Evolutionary conservation across 2,888 invertebrate species (phyloP).

Genomic region (Tenthredo scrophulariae): DNA sequence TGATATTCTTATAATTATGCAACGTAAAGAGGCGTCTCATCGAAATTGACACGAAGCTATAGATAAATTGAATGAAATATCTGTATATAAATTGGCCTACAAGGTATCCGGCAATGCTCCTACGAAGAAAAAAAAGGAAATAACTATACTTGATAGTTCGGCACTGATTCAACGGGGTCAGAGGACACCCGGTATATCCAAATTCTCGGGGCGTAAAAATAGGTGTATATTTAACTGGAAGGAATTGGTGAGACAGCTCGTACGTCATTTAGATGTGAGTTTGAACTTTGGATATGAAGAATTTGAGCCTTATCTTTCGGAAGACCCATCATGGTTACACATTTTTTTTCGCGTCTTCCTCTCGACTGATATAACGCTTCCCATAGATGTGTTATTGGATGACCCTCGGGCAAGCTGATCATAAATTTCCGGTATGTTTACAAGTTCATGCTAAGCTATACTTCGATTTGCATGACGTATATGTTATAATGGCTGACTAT

Average conservation of each 20-base stretch:
- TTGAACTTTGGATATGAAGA: constrained; percentile 27
- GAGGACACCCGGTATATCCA: constrained; percentile 13
- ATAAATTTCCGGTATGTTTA: not conserved
- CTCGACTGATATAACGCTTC: not conserved
- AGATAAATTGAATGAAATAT: not conserved
- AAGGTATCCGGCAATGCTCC: not conserved
- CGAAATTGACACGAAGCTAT: not conserved
- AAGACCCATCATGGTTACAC: not conserved
- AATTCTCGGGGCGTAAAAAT: constrained; percentile 5
- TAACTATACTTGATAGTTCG: not conserved
- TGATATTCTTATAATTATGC: not conserved
- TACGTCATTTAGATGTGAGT: not conserved
- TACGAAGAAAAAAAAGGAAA: not conserved
- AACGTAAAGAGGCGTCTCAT: not conserved
- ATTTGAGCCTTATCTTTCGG: not conserved
- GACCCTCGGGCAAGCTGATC: not conserved
- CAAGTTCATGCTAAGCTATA: not conserved
- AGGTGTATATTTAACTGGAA: constrained; percentile 35
- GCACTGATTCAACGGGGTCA: not conserved
- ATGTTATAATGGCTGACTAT: not conserved
- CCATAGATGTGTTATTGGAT: not conserved
- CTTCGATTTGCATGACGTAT: not conserved
- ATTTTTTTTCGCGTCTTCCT: constrained; percentile 5
- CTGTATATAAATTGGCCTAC: not conserved
- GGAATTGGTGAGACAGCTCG: not conserved